Evolutionary conservation across 1,140 invertebrate species (phyloP).

Genomic region (Paraescarpia echinospica): DNA sequence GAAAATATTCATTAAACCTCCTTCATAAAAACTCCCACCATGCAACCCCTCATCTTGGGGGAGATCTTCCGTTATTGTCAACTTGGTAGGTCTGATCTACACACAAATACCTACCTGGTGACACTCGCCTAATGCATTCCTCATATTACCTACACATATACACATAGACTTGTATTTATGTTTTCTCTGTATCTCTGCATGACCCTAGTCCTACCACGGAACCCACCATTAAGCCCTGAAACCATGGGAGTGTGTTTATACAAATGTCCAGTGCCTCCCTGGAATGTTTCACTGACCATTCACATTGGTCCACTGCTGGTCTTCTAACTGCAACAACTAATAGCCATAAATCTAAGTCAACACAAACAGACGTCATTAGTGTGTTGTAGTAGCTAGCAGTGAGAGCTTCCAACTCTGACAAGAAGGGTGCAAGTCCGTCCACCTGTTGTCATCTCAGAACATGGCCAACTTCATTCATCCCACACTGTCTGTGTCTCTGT

Average conservation of each 20-base stretch:
- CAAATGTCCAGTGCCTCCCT: background rate
- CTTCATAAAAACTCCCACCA: too few relatives aligned
- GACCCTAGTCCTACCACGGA: background rate
- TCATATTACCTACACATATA: background rate
- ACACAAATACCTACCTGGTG: background rate
- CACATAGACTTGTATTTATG: background rate
- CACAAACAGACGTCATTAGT: background rate
- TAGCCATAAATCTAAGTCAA: too few relatives aligned
- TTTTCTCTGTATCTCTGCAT: background rate
- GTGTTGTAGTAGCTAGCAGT: background rate
- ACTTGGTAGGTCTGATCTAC: too few relatives aligned
- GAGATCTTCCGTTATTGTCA: too few relatives aligned
- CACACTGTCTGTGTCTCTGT: too few relatives aligned
- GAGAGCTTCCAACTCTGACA: too few relatives aligned
- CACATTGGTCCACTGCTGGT: background rate
- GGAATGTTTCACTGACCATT: background rate
- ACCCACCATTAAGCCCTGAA: background rate
- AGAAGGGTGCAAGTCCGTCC: too few relatives aligned
- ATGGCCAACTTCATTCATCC: too few relatives aligned
- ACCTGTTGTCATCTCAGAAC: too few relatives aligned
- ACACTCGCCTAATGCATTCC: background rate
- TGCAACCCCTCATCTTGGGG: too few relatives aligned
- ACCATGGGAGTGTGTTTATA: background rate
- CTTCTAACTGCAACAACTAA: background rate
- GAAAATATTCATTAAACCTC: too few relatives aligned